Evolutionary conservation across 1,140 invertebrate genomes (phyloP), one percentile per base, ranked within the genome.

Genomic region (Drosophila funebris): DNA sequence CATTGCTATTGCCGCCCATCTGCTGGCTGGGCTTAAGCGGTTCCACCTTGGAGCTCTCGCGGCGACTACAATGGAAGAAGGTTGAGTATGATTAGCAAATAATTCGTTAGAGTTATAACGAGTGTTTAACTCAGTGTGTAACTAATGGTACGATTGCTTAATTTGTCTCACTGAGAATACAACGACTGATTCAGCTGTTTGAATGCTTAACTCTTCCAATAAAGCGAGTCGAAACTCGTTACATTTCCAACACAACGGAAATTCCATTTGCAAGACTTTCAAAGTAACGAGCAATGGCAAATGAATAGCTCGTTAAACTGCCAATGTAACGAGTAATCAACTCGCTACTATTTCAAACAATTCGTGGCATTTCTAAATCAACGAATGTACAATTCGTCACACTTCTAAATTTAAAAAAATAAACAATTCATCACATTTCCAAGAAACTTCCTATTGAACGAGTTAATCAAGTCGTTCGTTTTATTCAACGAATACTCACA

Each of bases 401-500:
- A 9, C 2, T 7, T 16, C 13, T 24, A 24, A 13, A 14, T n/a
- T n/a, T n/a, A n/a, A n/a, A n/a, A n/a, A n/a, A n/a, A n/a, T n/a
- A n/a, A n/a, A n/a, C n/a, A n/a, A n/a, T n/a, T n/a, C n/a, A n/a
- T n/a, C n/a, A n/a, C n/a, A n/a, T n/a, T n/a, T n/a, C n/a, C n/a
- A n/a, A n/a, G n/a, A n/a, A n/a, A n/a, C n/a, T n/a, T n/a, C n/a
- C n/a, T n/a, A n/a, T n/a, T n/a, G n/a, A n/a, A n/a, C n/a, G n/a
- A n/a, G n/a, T n/a, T n/a, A n/a, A n/a, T n/a, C n/a, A n/a, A n/a
- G n/a, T n/a, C n/a, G n/a, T n/a, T n/a, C n/a, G n/a, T n/a, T n/a
- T n/a, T n/a, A n/a, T n/a, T n/a, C 20, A 46, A 33, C 14, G 48
- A 33, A 0, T 18, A 89, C 87, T 89, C 94, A 94, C 46, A 96